Conservation (phyloP, 2,888 invertebrate genomes). For the Acanthosepion lycidas region DNA sequence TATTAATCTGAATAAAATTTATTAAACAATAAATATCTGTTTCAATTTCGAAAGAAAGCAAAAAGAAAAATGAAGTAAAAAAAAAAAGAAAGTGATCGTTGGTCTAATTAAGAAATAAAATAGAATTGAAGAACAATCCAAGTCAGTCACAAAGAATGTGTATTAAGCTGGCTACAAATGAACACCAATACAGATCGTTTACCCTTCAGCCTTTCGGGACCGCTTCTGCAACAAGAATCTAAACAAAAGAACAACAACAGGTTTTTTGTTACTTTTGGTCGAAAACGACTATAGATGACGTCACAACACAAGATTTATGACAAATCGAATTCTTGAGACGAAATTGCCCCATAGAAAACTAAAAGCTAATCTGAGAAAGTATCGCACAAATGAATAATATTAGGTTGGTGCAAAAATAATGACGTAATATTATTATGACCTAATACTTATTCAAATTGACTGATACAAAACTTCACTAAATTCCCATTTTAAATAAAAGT, state of each 20-base stretch:
- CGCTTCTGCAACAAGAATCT: constrained; percentile 61
- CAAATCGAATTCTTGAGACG: no score
- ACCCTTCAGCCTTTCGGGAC: constrained; percentile 55
- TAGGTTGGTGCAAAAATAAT: no score
- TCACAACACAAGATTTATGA: no score
- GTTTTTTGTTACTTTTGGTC: neutral
- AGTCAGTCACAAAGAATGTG: neutral
- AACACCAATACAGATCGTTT: constrained; percentile 36
- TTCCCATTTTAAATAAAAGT: no score
- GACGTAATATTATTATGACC: no score
- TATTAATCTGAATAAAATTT: neutral
- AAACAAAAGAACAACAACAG: constrained; percentile 49
- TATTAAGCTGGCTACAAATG: constrained; percentile 48
- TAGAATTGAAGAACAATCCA: neutral
- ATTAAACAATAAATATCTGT: neutral
- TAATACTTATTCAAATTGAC: no score
- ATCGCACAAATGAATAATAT: no score
- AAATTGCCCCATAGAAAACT: no score
- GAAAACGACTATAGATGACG: no score
- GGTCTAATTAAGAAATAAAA: neutral
- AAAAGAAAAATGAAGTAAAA: neutral
- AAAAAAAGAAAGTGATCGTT: neutral
- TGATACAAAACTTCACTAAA: no score
- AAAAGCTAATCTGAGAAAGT: no score
- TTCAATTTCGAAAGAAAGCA: neutral